Conservation (phyloP, 1,140 invertebrate genomes). For the Drosophila sulfurigaster region DNA sequence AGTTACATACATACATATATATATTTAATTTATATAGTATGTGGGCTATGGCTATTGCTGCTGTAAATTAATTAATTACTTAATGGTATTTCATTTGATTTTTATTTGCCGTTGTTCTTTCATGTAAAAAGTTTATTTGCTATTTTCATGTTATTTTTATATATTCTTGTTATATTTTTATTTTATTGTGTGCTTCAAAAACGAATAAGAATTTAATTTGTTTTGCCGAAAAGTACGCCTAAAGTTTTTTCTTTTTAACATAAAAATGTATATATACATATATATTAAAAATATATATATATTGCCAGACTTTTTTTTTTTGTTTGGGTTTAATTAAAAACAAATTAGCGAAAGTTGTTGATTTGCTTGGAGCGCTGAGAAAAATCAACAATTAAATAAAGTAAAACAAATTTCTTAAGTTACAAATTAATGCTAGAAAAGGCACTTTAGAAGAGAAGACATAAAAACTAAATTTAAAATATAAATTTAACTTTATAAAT, state of each 20-base stretch:
- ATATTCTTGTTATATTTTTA: conserved; percentile 12
- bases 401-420: conserved; percentile 19
- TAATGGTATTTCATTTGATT: conserved; percentile 42
- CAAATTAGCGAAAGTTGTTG: conserved; percentile 62
- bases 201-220: conserved; percentile 10
- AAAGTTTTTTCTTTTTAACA: conserved; percentile 42
- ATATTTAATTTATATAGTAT: conserved; percentile 47
- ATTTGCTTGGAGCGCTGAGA: background rate
- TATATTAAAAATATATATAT: conserved; percentile 37
- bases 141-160: conserved; percentile 22
- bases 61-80: conserved; percentile 48
- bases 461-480: background rate
- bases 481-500: background rate
- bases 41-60: conserved; percentile 71
- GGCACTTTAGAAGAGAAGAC: conserved; percentile 71
- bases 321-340: conserved; percentile 25
- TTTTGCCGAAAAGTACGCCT: conserved; percentile 70
- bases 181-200: conserved; percentile 53
- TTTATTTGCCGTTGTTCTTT: conserved; percentile 30
- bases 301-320: conserved; percentile 51
- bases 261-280: conserved; percentile 36
- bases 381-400: conserved; percentile 25
- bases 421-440: conserved; percentile 77
- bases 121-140: conserved; percentile 17
- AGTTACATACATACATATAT: conserved; percentile 63